These are phyloP conservation scores for Polypedilum pembai DNA, from an alignment of 1,140 invertebrate species.

Conservation along the genomic window DNA sequence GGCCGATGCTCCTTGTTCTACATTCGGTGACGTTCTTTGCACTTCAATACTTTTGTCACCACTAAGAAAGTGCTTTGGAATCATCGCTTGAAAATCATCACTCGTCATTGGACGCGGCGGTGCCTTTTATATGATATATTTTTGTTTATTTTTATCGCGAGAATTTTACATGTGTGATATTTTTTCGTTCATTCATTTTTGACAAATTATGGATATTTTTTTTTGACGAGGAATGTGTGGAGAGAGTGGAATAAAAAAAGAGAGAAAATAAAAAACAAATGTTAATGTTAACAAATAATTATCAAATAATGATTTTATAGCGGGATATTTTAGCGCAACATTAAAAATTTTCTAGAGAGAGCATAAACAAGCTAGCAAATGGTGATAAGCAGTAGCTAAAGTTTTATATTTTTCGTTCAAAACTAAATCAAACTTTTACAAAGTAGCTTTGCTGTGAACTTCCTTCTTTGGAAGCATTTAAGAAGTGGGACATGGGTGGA, in stretches of 20 bases:
- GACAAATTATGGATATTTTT: neutral
- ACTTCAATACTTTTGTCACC: conserved; percentile 39
- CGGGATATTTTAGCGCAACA: no score
- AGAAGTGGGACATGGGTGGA: neutral
- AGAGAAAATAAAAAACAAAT: conserved; percentile 21
- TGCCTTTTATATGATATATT: conserved; percentile 39
- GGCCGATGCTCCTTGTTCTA: conserved; percentile 45
- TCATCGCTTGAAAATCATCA: conserved; percentile 90
- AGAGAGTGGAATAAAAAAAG: conserved; percentile 26
- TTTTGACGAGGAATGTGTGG: neutral
- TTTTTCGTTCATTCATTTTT: neutral
- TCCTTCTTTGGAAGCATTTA: no score
- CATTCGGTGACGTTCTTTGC: conserved; percentile 32
- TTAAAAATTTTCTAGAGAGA: neutral
- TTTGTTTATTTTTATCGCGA: conserved; percentile 6
- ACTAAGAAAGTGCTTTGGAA: conserved; percentile 76
- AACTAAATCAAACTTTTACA: no score
- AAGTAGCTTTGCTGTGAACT: no score
- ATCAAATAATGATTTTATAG: neutral
- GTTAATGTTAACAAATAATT: conserved; percentile 14
- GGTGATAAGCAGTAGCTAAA: no score
- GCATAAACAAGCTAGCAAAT: no score
- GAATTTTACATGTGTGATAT: neutral
- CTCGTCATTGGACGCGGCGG: conserved; percentile 76
- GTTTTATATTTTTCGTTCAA: no score